Base-by-base conservation (phyloP, 2,888 invertebrate genomes). In the Pelosia muscerda region DNA sequence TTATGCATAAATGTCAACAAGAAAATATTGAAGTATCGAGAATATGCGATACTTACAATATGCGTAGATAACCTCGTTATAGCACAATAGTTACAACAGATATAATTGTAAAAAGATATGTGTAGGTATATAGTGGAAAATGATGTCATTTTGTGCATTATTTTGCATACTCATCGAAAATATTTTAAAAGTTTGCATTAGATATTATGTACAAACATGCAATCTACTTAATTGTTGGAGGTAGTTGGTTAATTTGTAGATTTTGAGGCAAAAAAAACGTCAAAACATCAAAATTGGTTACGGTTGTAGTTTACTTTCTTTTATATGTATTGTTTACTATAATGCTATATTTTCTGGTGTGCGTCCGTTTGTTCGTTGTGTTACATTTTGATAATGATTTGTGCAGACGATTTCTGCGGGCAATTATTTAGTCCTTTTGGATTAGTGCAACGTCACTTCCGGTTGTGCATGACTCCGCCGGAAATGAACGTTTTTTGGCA, bases 51-150 rank as follows among this genome's bases (percentile, higher is more conserved):
- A 55, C 56, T 66, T 66, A 74, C 63, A 65, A 42, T 38, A 63
- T 63, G 63, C n/a, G n/a, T 56, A 65, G 74, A 75, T 78, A 75
- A 72, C 74, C 71, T 75, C 64, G 68, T 68, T 72, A 69, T 54
- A 72, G 57, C 31, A 65, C 38, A 76, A 66, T 69, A 67, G 69
- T 55, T 55, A 55, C 15, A 23, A 55, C 55, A 69, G 28, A 69
- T 71, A 69, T 66, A 61, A 34, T 63, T 68, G 62, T 65, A 63
- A 31, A 26, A 34, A 64, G 60, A 67, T 76, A 72, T 73, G 69
- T 70, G 49, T 49, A 62, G 62, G 63, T 70, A 72, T 55, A 26
- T 15, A 65, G 75, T 77, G 65, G 56, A 60, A 65, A 75, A 72
- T 72, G 79, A 78, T 76, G 68, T 78, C 72, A 74, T 60, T 71